Conservation (phyloP, 2,888 invertebrate genomes). For the Eutolmus rufibarbis region DNA sequence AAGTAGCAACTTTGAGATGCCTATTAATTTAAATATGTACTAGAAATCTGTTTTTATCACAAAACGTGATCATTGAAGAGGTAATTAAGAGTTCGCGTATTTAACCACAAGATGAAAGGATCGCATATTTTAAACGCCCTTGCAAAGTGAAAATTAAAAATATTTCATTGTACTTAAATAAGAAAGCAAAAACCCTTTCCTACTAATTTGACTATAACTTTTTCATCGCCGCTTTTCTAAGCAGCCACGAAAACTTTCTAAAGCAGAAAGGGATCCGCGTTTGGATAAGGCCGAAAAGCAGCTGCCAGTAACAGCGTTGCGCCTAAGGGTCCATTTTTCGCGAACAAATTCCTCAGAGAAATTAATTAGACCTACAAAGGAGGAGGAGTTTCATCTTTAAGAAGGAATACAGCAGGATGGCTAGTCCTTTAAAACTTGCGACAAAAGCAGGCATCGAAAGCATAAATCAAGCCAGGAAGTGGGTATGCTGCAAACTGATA, state of each 20-base stretch:
- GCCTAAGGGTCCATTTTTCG: not conserved
- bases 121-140: not conserved
- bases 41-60: not conserved
- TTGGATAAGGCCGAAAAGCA: not conserved
- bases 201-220: not conserved
- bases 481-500: not conserved
- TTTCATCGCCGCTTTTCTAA: not conserved
- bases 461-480: conserved; percentile 22
- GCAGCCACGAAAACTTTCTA: not conserved
- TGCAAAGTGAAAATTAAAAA: not conserved
- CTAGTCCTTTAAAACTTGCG: conserved; percentile 25
- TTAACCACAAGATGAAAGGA: not conserved
- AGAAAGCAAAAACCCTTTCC: not conserved
- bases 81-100: not conserved
- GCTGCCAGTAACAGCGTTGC: not conserved
- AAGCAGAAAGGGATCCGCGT: not conserved
- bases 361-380: conserved; percentile 33
- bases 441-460: not conserved
- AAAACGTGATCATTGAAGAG: not conserved
- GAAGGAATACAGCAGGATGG: not conserved
- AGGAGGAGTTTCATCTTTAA: not conserved
- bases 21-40: too few relatives aligned
- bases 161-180: not conserved
- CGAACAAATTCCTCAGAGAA: not conserved
- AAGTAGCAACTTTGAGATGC: too few relatives aligned